Percentiles rank a stretch among this genome's conserved stretches.
Conservation (phyloP, 92 coral and sea anemone genomes). For the Palythoa caribaeorum region DNA sequence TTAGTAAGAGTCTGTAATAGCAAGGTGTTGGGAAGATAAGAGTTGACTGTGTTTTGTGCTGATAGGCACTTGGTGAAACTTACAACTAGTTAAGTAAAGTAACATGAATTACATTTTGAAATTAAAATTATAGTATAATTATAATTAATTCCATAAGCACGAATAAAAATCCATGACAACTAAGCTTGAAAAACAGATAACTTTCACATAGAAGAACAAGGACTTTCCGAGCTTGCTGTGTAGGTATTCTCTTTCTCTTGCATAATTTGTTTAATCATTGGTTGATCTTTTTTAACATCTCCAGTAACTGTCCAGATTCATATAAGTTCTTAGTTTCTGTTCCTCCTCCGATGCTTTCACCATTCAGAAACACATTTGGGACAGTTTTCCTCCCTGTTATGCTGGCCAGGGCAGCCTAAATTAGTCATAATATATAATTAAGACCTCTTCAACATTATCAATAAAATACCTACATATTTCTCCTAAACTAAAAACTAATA, state of each 20-base stretch:
- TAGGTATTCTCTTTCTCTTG: background rate
- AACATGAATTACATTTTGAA: too few relatives aligned
- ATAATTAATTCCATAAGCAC: too few relatives aligned
- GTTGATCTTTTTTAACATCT: slow-evolving; percentile 68
- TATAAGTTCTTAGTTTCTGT: slow-evolving; percentile 89
- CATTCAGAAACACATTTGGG: slow-evolving; percentile 94
- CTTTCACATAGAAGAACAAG: background rate
- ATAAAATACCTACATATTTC: too few relatives aligned
- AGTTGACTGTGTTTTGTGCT: too few relatives aligned
- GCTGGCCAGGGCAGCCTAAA: slow-evolving; percentile 77
- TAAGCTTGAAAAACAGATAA: too few relatives aligned
- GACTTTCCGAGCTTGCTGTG: background rate
- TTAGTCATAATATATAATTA: background rate
- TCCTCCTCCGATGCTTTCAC: slow-evolving; percentile 96
- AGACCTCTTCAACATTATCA: too few relatives aligned
- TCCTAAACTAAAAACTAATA: too few relatives aligned
- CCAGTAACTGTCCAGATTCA: slow-evolving; percentile 82
- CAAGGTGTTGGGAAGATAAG: too few relatives aligned
- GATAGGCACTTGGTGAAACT: too few relatives aligned
- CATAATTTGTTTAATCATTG: background rate
- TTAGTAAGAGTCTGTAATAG: too few relatives aligned
- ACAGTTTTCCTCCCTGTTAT: slow-evolving; percentile 92
- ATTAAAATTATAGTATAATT: too few relatives aligned
- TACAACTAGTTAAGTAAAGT: too few relatives aligned
- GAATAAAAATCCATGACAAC: background rate